Conservation (phyloP, 2,888 invertebrate species). For the Ditylenchus weischeri region DNA sequence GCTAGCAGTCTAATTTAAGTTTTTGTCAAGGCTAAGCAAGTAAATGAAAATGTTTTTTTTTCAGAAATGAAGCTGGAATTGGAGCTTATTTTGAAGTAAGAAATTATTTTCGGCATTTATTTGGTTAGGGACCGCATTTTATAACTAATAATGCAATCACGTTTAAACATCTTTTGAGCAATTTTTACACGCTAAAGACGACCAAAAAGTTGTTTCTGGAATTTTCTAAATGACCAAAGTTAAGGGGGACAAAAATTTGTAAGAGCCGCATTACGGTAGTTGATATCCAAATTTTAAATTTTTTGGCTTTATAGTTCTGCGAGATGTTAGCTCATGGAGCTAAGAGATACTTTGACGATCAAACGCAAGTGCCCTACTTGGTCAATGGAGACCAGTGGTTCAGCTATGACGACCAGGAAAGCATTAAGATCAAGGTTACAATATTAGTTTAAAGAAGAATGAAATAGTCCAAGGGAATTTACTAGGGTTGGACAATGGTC, state of each 20-base stretch:
- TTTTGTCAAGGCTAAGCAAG: too few relatives aligned
- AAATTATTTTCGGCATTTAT: too few relatives aligned
- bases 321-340: slow-evolving; percentile 73
- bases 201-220: too few relatives aligned
- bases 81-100: slow-evolving; percentile 2
- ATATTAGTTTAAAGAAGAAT: not conserved
- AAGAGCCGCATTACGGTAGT: too few relatives aligned
- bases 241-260: too few relatives aligned
- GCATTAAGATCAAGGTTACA: slow-evolving; percentile 75
- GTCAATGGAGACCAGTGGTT: slow-evolving; percentile 79
- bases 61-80: not conserved
- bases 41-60: not conserved
- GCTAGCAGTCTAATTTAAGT: not conserved
- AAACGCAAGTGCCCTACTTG: slow-evolving; percentile 61
- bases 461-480: too few relatives aligned
- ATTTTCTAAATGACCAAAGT: too few relatives aligned
- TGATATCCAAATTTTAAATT: not conserved
- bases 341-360: slow-evolving; percentile 74
- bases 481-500: too few relatives aligned
- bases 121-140: too few relatives aligned
- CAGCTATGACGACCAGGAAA: slow-evolving; percentile 81
- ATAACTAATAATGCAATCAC: too few relatives aligned
- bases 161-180: too few relatives aligned
- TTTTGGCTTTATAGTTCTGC: slow-evolving; percentile 32
- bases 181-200: too few relatives aligned